phyloP scores from a whole-genome alignment of 2,797 vertebrate species.

The Periophthalmus magnuspinnatus region DNA sequence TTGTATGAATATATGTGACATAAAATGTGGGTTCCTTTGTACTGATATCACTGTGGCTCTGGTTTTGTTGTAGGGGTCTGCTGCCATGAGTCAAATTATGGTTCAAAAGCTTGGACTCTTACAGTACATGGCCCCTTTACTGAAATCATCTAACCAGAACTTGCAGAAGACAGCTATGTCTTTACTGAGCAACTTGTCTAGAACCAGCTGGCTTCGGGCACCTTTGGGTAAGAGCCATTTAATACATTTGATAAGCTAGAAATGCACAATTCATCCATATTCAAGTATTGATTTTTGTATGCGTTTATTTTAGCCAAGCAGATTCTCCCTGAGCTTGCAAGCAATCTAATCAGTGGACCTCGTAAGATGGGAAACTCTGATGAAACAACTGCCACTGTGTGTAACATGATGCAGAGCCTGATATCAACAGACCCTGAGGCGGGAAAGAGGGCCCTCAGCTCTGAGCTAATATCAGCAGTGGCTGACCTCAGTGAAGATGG shows the following conservation, averaged over 20 bases:
- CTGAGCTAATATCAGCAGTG: constrained; percentile 74
- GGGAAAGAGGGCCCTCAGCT: constrained; percentile 79
- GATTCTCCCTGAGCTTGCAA: constrained; percentile 81
- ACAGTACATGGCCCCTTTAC: constrained; percentile 72
- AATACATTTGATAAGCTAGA: neutral
- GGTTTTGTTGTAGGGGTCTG: constrained; percentile 77
- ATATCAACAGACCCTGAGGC: constrained; percentile 76
- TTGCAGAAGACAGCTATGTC: constrained; percentile 82
- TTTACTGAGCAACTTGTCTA: constrained; percentile 88
- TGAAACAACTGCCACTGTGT: constrained; percentile 78
- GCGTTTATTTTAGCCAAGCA: constrained; percentile 73
- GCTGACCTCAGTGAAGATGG: constrained; percentile 73
- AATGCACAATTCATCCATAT: neutral
- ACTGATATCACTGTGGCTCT: neutral
- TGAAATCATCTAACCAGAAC: constrained; percentile 76
- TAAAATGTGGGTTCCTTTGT: neutral
- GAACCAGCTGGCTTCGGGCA: constrained; percentile 74
- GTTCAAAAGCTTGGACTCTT: constrained; percentile 82
- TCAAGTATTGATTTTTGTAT: neutral
- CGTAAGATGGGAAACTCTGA: constrained; percentile 69
- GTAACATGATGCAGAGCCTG: constrained; percentile 80
- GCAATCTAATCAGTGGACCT: constrained; percentile 68
- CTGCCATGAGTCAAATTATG: constrained; percentile 83
- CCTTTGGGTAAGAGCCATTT: constrained; percentile 78
- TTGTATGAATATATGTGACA: neutral